Percentiles rank a stretch among this genome's conserved stretches.
These are phyloP conservation scores for Tetropium fuscum DNA, from an alignment of 2,888 invertebrate genomes.

Conservation along the genomic window DNA sequence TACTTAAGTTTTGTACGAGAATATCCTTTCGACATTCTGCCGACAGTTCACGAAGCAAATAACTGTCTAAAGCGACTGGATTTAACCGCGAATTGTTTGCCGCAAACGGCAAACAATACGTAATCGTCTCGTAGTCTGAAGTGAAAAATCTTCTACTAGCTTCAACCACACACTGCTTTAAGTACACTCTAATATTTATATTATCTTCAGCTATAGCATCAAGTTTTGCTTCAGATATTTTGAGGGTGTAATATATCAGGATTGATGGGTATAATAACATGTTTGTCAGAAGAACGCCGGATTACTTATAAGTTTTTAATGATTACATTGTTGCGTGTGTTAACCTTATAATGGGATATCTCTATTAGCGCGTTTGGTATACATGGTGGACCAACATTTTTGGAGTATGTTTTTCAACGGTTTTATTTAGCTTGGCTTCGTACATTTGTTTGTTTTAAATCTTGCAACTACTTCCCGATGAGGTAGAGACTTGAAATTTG, in stretches of 20 bases:
- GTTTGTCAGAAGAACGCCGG: too few species aligned
- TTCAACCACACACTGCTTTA: constrained; percentile 28
- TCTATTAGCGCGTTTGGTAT: too few species aligned
- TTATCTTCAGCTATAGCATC: neutral
- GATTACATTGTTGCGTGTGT: neutral
- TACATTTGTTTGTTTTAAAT: too few species aligned
- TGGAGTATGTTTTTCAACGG: too few species aligned
- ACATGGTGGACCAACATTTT: too few species aligned
- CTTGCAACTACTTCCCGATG: too few species aligned
- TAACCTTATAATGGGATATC: too few species aligned
- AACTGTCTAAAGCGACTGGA: neutral
- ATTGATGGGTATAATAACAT: too few species aligned
- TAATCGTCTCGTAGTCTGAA: constrained; percentile 24
- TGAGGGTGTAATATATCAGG: neutral
- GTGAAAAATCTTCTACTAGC: constrained; percentile 25
- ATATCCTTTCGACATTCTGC: neutral
- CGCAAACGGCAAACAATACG: constrained; percentile 4
- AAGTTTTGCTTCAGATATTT: neutral
- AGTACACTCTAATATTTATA: constrained; percentile 5
- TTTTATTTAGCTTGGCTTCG: too few species aligned
- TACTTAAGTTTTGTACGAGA: neutral
- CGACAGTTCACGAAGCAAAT: neutral
- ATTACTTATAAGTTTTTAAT: too few species aligned
- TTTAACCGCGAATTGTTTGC: neutral
- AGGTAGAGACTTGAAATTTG: too few species aligned